Evolutionary conservation across 2,113 vertebrate species (phyloP), one percentile per base, ranked within the genome.

Genomic region (Bolborhynchus lineola): DNA sequence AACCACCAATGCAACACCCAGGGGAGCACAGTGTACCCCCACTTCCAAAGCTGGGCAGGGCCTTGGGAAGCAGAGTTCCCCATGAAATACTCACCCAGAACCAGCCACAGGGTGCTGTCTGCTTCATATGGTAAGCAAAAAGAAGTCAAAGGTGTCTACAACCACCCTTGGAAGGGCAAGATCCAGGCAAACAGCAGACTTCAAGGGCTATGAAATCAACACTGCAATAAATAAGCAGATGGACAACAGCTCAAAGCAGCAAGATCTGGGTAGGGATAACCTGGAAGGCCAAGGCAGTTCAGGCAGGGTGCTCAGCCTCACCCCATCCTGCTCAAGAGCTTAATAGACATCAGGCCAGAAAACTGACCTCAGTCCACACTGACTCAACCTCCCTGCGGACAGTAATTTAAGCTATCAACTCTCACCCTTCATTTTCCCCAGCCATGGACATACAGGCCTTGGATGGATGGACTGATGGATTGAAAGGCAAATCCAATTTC

Each of bases 181-280:
- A 87, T 65, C 46, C 44, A 74, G 55, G 55, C 13, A 60, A 84
- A 72, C 0, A 65, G 59, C 52, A 81, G 20, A 52, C 39, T 55
- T 77, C 16, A 60, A 65, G 77, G 16, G 49, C 49, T 84, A 46
- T 2, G 11, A 84, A 88, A 87, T 62, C 49, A 24, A 28, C 0
- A 0, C 1, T 0, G 2, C 49, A 67, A n/a, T 82, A 89, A 80
- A 21, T 46, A 72, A 77, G 33, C 0, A 4, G 42, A 62, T 13
- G n/a, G 24, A 75, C n/a, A 62, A 53, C 2, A 26, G 49, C 31
- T 72, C 55, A 44, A 78, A 90, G 74, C 69, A 57, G 26, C n/a
- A 78, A 74, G 49, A 74, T 81, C 41, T 1, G 3, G 28, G 13
- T 19, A 8, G 50, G 14, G 24, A 82, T 50, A 63, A 84, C 19